Percentiles rank a stretch among this genome's conserved stretches.
These are phyloP conservation scores for Borostomias antarcticus DNA, from an alignment of 2,797 vertebrate species.

Conservation along the genomic window DNA sequence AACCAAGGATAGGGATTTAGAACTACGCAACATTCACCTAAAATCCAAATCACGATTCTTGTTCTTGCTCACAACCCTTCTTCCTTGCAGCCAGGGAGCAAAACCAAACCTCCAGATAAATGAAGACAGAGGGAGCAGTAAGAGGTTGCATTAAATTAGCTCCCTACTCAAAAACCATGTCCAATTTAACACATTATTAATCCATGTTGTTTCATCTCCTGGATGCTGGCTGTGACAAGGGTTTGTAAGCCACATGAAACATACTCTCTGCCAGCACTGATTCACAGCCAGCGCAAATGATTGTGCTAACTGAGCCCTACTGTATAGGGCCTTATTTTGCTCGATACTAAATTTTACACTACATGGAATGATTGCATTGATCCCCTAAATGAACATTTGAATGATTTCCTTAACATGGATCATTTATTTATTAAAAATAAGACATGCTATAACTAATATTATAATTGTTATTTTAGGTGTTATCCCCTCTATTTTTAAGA, in stretches of 20 bases:
- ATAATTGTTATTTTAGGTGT: no score
- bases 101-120: conserved; percentile 14
- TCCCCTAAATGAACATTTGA: no score
- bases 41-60: not conserved
- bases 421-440: no score
- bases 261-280: conserved; percentile 7
- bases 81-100: not conserved
- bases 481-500: no score
- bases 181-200: conserved; percentile 27
- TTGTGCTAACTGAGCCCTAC: not conserved
- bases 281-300: conserved; percentile 1
- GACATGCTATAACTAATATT: no score
- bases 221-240: conserved; percentile 2
- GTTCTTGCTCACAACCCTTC: not conserved
- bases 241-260: conserved; percentile 14
- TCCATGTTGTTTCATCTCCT: conserved; percentile 24
- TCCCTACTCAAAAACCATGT: conserved; percentile 9
- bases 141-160: conserved; percentile 17
- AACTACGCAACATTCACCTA: not conserved
- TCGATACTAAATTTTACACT: not conserved
- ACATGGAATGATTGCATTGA: no score
- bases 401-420: no score
- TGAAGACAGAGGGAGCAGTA: conserved; percentile 8
- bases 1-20: not conserved
- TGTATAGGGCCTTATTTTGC: not conserved